phyloP scores from a whole-genome alignment of 2,888 invertebrate genomes.

The Coelinius sp. region DNA sequence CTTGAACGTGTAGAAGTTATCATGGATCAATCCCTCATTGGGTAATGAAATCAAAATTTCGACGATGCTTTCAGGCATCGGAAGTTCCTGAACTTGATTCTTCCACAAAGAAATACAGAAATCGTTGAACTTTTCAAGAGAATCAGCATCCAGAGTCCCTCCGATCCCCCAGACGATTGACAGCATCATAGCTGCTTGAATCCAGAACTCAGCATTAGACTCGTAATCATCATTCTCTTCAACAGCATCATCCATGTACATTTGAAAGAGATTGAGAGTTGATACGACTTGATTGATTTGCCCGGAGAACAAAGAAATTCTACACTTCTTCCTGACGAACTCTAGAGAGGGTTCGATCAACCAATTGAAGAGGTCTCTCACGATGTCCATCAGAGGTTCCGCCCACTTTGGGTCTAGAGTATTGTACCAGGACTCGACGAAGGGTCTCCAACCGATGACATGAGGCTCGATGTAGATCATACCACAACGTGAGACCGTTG shows the following conservation, averaged over 20 bases:
- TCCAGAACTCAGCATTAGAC: constrained; percentile 80
- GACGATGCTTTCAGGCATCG: constrained; percentile 76
- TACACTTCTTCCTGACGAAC: constrained; percentile 81
- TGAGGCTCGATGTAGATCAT: constrained; percentile 93
- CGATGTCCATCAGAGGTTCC: constrained; percentile 75
- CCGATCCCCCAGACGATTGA: constrained; percentile 89
- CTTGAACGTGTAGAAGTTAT: constrained; percentile 86
- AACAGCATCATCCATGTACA: constrained; percentile 82
- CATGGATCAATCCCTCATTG: constrained; percentile 82
- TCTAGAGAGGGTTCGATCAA: constrained; percentile 82
- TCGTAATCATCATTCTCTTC: constrained; percentile 80
- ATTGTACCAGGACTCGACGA: constrained; percentile 86
- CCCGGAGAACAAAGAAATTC: constrained; percentile 78
- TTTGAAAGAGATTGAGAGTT: constrained; percentile 82
- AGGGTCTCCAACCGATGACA: constrained; percentile 86
- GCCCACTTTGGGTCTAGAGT: constrained; percentile 77
- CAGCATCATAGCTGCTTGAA: constrained; percentile 83
- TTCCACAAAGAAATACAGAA: constrained; percentile 75
- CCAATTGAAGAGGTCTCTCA: constrained; percentile 82
- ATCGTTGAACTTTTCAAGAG: constrained; percentile 79
- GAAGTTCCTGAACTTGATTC: constrained; percentile 70
- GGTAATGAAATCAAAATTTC: constrained; percentile 85
- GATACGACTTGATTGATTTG: constrained; percentile 81
- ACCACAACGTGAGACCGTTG: constrained; percentile 90
- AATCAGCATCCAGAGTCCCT: constrained; percentile 82